Conservation (phyloP, 2,113 vertebrate species). For the Cyphomyrus plagiostoma region DNA sequence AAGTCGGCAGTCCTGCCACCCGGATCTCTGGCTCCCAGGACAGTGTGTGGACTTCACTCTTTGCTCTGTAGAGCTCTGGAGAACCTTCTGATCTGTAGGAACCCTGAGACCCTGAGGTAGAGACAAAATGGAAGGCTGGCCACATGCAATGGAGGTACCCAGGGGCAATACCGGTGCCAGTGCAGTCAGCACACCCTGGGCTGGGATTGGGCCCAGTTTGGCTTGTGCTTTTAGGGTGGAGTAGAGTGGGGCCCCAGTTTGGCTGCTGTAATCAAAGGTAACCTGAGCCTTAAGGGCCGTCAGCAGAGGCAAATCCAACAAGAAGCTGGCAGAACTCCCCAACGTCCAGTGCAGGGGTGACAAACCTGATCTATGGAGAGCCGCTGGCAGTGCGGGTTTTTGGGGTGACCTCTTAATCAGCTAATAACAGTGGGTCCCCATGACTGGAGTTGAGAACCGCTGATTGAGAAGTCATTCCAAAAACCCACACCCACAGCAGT, state of each 20-base stretch:
- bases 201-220: neutral
- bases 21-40: neutral
- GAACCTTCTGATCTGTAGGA: neutral
- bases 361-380: no score
- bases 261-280: constrained; percentile 11
- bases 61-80: neutral
- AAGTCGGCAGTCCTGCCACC: neutral
- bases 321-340: neutral
- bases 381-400: no score
- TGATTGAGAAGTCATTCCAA: no score
- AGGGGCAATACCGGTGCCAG: neutral
- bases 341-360: neutral
- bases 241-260: neutral
- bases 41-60: neutral
- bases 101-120: neutral
- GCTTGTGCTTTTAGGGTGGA: no score
- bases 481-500: no score
- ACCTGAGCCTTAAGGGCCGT: neutral
- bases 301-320: neutral
- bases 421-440: no score
- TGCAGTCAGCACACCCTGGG: neutral
- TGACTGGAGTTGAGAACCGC: no score
- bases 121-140: neutral
- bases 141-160: neutral
- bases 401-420: no score